Evolutionary conservation across 2,888 invertebrate genomes (phyloP), one percentile per base, ranked within the genome.

Genomic region (Taphrorychus bicolor): DNA sequence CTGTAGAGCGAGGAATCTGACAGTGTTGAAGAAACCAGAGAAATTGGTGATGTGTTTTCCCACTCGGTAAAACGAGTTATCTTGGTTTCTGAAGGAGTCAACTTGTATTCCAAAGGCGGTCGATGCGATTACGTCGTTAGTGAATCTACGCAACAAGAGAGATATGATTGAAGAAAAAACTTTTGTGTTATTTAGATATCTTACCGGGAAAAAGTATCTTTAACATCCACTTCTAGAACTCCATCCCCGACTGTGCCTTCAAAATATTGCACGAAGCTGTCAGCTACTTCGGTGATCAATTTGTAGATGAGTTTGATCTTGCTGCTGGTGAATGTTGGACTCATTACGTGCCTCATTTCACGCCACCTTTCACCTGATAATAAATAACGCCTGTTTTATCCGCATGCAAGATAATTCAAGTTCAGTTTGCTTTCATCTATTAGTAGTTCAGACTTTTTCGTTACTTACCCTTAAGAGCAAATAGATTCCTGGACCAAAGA

Each of bases 311-410:
- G 73, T 48, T 83, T 83, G 84, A 87, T 85, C 76, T 87, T 87
- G 53, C 85, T 84, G 7, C 84, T 81, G 0, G 87, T 87, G 76
- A 87, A 87, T 0, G 85, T 84, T 0, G 87, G 87, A 16, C 84
- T 85, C n/a, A 87, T 72, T 0, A 85, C 81, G 0, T 78, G 76
- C 18, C 87, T 78, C 82, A 86, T 83, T 4, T 84, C 81, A 0
- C 82, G 64, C 75, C 75, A 75, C 56, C 52, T 49, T 48, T 57
- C 62, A 51, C 57, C 66, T 61, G 21, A 24, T 42, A 42, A 42
- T 32, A 19, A 5, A 24, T 18, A 59, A n/a, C n/a, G n/a, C n/a
- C 14, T 3, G 11, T 52, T 52, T 0, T 52, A 14, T 48, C 3
- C 11, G 18, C 16, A 4, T 9, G 9, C 3, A 2, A 32, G 11